Evolutionary conservation across 2,797 vertebrate species (phyloP).

Genomic region (Nyctibius grandis): DNA sequence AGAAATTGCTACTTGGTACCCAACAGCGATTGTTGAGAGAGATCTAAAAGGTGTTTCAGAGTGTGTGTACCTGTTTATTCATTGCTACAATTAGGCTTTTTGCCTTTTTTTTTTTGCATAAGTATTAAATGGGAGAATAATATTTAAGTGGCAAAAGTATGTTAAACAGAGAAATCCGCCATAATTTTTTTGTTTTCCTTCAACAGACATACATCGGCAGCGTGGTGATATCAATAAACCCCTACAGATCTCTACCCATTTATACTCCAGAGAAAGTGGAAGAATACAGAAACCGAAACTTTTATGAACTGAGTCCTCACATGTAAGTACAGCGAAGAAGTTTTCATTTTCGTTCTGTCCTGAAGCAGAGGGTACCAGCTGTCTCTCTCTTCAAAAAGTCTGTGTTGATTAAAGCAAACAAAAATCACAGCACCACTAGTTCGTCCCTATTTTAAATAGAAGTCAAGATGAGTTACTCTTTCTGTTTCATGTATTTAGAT

Average conservation of each 20-base stretch:
- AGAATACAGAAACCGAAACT: conserved; percentile 98
- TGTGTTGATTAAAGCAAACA: background rate
- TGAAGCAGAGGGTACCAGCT: conserved; percentile 67
- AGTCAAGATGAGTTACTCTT: background rate
- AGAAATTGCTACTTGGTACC: background rate
- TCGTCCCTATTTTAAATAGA: conserved; percentile 9
- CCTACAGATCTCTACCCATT: conserved; percentile 91
- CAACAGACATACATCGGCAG: conserved; percentile 96
- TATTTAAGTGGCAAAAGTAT: background rate
- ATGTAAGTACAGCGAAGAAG: conserved; percentile 86
- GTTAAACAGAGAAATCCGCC: background rate
- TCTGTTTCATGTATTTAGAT: background rate
- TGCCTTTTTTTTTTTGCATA: background rate
- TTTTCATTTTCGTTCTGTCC: background rate
- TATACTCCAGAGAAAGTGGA: conserved; percentile 97
- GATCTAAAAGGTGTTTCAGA: background rate
- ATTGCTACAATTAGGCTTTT: background rate
- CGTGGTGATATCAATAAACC: conserved; percentile 98
- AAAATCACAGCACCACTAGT: background rate
- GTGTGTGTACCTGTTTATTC: background rate
- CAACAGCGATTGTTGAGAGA: background rate
- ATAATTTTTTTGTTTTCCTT: background rate
- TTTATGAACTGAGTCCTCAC: conserved; percentile 98
- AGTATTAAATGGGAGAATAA: background rate
- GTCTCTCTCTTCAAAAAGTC: conserved; percentile 27